phyloP scores from a whole-genome alignment of 2,113 vertebrate species.

The Acrocephalus kingi region DNA sequence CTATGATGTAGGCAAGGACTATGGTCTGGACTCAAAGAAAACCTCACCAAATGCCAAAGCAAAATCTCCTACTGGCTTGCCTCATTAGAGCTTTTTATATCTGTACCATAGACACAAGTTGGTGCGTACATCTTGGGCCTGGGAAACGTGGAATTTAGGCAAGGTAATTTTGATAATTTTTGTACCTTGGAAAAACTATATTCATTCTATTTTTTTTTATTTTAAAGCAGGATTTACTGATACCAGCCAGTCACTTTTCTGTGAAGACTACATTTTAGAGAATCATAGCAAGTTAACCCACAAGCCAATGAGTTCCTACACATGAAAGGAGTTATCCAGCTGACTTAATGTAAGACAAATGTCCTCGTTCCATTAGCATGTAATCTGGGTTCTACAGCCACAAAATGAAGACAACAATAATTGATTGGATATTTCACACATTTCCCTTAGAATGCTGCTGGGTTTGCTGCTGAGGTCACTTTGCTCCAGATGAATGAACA shows the following conservation, averaged over 20 bases:
- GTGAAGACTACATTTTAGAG: not conserved
- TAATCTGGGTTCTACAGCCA: not conserved
- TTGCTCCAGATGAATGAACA: not conserved
- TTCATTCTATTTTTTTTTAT: not conserved
- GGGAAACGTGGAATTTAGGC: not conserved
- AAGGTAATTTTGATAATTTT: not conserved
- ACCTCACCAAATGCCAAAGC: not conserved
- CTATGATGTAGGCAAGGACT: not conserved
- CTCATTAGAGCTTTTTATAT: not conserved
- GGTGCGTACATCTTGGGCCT: not conserved
- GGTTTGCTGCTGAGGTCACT: not conserved
- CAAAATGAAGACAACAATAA: not conserved
- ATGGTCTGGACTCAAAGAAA: not conserved
- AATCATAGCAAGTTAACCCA: not conserved
- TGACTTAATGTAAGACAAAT: not conserved
- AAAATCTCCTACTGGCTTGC: not conserved
- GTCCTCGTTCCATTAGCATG: not conserved
- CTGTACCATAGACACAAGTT: not conserved
- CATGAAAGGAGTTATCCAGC: not conserved
- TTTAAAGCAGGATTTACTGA: not conserved
- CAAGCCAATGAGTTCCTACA: not conserved
- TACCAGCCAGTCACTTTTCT: not conserved
- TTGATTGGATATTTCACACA: not conserved
- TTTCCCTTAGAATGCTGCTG: not conserved
- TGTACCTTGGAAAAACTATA: not conserved